Evolutionary conservation across 2,113 vertebrate genomes (phyloP), one percentile per base, ranked within the genome.

Genomic region (Eupsittula cactorum): DNA sequence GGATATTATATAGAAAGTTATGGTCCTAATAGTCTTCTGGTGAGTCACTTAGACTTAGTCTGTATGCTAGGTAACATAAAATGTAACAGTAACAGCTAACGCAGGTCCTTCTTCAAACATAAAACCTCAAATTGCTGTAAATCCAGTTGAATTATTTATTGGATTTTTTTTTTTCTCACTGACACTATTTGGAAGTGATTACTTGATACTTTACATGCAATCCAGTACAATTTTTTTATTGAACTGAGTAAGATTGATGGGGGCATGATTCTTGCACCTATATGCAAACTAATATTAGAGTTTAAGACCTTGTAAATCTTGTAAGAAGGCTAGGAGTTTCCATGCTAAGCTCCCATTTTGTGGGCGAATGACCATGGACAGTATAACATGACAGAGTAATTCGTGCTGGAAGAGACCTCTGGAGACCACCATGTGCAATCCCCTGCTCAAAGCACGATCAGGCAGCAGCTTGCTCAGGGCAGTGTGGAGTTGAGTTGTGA

Each of bases 401-500:
- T 82, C 3, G 4, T 19, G 11, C 16, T 60, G 19, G 52, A 71
- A 41, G 5, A 77, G 42, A 37, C 2, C 15, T 65, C 57, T 76
- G n/a, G 31, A 79, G n/a, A 8, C n/a, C 24, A 41, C 3, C 2
- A 37, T 27, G 8, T 28, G 9, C 10, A 59, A 49, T 20, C 10
- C 1, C 7, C 20, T 16, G 11, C 14, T 52, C 17, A 49, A 63
- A 75, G 9, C 3, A 24, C 14, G 7, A 9, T 15, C 57, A 50
- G 8, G 28, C 35, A 73, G 13, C 15, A 65, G 11, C 14, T 47
- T 77, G 4, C 20, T 81, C 41, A 24, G 19, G 18, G 17, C 1
- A 0, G 1, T 16, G 9, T 14, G 15, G 17, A 82, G 10, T 2
- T 5, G 2, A 9, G 12, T 57, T 82, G 64, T 78, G 11, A 15